Base-by-base conservation (phyloP, 1,140 invertebrate species). In the Trypoxylus dichotomus region DNA sequence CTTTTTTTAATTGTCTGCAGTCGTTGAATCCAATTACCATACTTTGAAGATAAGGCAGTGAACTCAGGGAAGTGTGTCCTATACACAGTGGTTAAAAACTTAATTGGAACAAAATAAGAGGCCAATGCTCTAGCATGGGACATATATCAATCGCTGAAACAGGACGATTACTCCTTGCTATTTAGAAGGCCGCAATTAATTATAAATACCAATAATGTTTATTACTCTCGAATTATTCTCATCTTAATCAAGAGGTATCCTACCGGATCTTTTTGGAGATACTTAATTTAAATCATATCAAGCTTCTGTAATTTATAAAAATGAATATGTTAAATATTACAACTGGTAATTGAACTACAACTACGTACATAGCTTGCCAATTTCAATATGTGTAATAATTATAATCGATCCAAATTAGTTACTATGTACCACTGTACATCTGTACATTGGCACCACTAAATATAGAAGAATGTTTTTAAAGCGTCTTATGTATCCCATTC, bases 101-200 rank as follows among this genome's bases (percentile, higher is more conserved):
- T 63, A 63, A 63, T 63, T 63, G 21, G 58, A 63, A 47, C 43
- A 47, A 47, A 47, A 63, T 63, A 63, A 3, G 47, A 21, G 47
- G 19, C 19, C 19, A 11, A 54, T 54, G 47, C 19, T 54, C 32
- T 32, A 63, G 19, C 58, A 10, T 1, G 8, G 25, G 58, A 63
- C 58, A 63, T 63, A 63, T 21, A 27, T 63, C 58, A 63, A 63
- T 63, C 25, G 58, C 8, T 24, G 5, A 63, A 63, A 32, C 5
- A n/a, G 58, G 19, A 27, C 3, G 58, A 63, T 63, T 2, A 63
- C 58, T 63, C 3, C 25, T 63, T 27, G 25, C 19, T n/a, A 1
- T 19, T 63, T 3, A 11, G n/a, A 24, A 24, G 2, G 3, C 25
- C 5, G 5, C 21, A 63, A 63, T 27, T 63, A 63, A 24, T 11